Base-by-base conservation (phyloP, 64 coral and sea anemone genomes). In the Porites australiensis region DNA sequence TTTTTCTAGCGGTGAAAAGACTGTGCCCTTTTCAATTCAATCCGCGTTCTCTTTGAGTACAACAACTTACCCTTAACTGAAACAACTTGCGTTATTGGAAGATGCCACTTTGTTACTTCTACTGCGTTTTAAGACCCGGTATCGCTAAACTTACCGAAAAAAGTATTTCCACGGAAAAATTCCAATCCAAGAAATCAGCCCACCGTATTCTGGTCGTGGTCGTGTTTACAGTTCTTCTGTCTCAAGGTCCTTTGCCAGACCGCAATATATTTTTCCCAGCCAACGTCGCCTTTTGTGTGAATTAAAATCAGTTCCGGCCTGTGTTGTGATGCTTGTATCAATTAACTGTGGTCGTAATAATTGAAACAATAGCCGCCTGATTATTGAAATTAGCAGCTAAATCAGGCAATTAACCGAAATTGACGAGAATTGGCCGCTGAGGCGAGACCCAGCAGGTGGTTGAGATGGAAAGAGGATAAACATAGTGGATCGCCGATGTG, bases 291-390 rank as follows among this genome's bases (percentile, higher is more conserved):
- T 84, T 84, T 84, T 84, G 81, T 84, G 62, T 84, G 13, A 47
- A 45, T 46, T 20, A 63, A 82, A 78, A 82, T 47, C 79, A 65
- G 81, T 84, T 84, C 81, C 81, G 81, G 81, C 59, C 43, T 82
- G 60, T 44, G 79, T 51, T 69, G 81, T 63, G 44, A n/a, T 84
- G 81, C 59, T 64, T 84, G 76, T 90, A 80, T 90, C 88, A 90
- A 81, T 90, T 90, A 90, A 54, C 63, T 90, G 16, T 58, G 76
- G 21, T 22, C 59, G 44, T 46, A 90, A 89, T 90, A 58, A 70
- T 57, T 44, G 77, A 80, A 90, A 90, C 88, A 90, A 90, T 90
- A 79, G 77, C 64, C 62, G 79, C 64, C 51, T 80, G 22, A 90
- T 82, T 78, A 71, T 69, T 80, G 64, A 67, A 81, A 90, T 90